Percentiles rank a stretch among this genome's conserved stretches.
These are phyloP conservation scores for Embiotoca jacksoni DNA, from an alignment of 2,113 vertebrate genomes.

Conservation along the genomic window DNA sequence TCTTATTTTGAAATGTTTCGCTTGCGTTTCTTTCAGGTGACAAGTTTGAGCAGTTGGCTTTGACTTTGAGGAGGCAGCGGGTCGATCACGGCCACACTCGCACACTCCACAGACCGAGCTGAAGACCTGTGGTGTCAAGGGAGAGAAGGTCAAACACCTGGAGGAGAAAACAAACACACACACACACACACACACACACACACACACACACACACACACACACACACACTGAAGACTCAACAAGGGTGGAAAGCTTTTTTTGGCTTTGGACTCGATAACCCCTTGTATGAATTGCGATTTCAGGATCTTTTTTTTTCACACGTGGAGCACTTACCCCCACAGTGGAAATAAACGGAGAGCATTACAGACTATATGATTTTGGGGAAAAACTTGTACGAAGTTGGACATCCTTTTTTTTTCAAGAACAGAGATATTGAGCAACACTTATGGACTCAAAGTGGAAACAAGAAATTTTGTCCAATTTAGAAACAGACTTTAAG, in stretches of 20 bases:
- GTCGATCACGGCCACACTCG: conserved; percentile 52
- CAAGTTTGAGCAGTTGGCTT: conserved; percentile 66
- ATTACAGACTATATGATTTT: conserved; percentile 65
- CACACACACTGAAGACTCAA: conserved; percentile 57
- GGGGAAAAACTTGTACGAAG: conserved; percentile 70
- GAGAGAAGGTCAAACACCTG: conserved; percentile 40
- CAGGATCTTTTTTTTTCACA: conserved; percentile 54
- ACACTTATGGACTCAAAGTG: conserved; percentile 66
- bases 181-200: conserved; percentile 20
- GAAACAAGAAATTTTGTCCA: conserved; percentile 62
- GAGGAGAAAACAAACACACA: conserved; percentile 39
- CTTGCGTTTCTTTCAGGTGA: conserved; percentile 55
- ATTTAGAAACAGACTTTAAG: conserved; percentile 62
- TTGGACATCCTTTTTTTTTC: conserved; percentile 61
- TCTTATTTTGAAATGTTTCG: not conserved
- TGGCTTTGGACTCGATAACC: conserved; percentile 76
- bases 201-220: conserved; percentile 27
- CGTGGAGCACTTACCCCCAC: conserved; percentile 41
- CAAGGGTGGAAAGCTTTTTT: conserved; percentile 65
- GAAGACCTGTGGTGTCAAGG: conserved; percentile 36
- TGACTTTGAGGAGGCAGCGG: conserved; percentile 57
- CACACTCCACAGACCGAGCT: conserved; percentile 51
- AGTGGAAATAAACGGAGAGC: conserved; percentile 65
- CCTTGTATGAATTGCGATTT: conserved; percentile 63
- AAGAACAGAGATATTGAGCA: conserved; percentile 66